Evolutionary conservation across 2,888 invertebrate species (phyloP).

Genomic region (Hartigia nigra): DNA sequence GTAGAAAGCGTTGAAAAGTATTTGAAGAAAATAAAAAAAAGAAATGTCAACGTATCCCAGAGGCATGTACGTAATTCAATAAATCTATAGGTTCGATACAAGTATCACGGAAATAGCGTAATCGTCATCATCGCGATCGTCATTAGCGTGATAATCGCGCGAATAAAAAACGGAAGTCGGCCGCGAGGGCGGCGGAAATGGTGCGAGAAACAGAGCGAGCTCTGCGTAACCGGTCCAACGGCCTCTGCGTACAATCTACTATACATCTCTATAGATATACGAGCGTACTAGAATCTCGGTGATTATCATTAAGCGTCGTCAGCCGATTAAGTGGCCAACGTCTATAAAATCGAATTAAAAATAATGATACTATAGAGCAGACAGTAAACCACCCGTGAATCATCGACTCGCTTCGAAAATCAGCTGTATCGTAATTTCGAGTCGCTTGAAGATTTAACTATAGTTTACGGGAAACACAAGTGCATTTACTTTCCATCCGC

Average conservation of each 20-base stretch:
- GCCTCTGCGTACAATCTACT: neutral
- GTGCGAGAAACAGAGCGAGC: conserved; percentile 28
- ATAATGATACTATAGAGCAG: neutral
- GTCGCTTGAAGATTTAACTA: neutral
- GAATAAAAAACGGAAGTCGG: conserved; percentile 24
- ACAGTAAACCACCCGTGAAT: conserved; percentile 2
- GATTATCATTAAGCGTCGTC: conserved; percentile 18
- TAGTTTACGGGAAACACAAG: neutral
- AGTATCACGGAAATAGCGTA: neutral
- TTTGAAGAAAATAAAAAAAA: neutral
- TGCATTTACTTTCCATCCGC: neutral
- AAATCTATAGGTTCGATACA: neutral
- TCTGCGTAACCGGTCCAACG: conserved; percentile 24
- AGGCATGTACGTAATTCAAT: neutral
- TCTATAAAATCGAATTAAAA: neutral
- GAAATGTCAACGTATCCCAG: neutral
- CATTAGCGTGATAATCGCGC: conserved; percentile 2
- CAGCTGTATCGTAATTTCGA: neutral
- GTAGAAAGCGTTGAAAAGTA: neutral
- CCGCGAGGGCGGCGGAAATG: conserved; percentile 24
- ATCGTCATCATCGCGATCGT: neutral
- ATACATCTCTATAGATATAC: neutral
- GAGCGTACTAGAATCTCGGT: conserved; percentile 8
- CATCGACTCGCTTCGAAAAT: conserved; percentile 4
- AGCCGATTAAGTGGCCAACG: conserved; percentile 7